Conservation (phyloP, 2,113 vertebrate species). For the Rhinogobius similis region DNA sequence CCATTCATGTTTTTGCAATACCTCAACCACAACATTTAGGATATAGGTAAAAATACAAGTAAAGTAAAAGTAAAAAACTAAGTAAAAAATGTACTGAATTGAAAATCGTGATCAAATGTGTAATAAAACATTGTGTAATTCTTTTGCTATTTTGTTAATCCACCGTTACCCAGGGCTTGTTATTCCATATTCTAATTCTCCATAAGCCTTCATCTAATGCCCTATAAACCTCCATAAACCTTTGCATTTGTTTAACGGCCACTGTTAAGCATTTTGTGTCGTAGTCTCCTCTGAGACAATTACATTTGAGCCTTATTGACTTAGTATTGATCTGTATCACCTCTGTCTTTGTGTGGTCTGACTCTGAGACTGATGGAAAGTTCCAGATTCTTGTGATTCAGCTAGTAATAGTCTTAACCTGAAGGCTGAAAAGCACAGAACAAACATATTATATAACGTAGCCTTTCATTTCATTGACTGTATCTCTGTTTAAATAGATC, state of each 20-base stretch:
- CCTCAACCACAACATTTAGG: no score
- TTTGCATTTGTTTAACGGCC: neutral
- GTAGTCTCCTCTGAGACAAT: conserved; percentile 13
- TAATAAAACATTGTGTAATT: no score
- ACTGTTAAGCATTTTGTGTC: neutral
- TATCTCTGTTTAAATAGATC: neutral
- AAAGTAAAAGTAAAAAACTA: no score
- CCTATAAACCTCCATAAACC: neutral
- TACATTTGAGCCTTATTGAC: conserved; percentile 45
- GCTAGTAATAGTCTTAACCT: neutral
- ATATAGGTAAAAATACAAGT: no score
- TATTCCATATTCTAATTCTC: neutral
- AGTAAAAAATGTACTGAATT: no score
- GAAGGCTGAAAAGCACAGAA: conserved; percentile 2
- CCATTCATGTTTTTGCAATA: no score
- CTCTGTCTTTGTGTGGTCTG: conserved; percentile 12
- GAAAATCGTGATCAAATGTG: no score
- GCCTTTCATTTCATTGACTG: conserved; percentile 8
- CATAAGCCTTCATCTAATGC: neutral
- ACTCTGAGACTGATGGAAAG: conserved; percentile 25
- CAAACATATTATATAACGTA: conserved; percentile 11
- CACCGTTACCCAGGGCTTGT: no score
- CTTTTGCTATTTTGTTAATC: no score
- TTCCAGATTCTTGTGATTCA: conserved; percentile 20
- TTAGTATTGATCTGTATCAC: conserved; percentile 45